phyloP scores from a whole-genome alignment of 2,113 vertebrate genomes.

The Genyomyrus donnyi region DNA sequence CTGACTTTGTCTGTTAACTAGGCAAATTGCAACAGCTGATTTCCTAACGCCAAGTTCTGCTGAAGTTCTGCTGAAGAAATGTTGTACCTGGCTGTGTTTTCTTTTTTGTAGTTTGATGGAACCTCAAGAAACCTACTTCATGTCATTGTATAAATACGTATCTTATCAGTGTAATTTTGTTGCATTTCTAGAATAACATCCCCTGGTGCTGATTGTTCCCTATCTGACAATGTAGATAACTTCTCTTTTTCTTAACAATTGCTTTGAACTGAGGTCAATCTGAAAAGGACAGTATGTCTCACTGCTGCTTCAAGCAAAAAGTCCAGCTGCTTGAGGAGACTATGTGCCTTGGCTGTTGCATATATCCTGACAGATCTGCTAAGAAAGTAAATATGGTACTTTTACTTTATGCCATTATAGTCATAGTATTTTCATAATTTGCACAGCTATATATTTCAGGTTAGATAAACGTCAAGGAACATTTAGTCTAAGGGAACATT shows the following conservation, averaged over 20 bases:
- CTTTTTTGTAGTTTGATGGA: not conserved
- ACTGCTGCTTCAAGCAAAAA: not conserved
- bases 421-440: not conserved
- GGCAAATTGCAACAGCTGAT: not conserved
- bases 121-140: not conserved
- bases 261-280: not conserved
- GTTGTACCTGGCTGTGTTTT: not conserved
- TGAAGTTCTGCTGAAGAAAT: not conserved
- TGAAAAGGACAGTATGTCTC: not conserved
- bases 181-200: not conserved
- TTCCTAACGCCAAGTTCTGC: not conserved
- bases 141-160: not conserved
- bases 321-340: not conserved
- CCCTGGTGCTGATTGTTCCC: not conserved
- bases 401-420: not conserved
- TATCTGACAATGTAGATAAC: not conserved
- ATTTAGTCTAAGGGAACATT: not conserved
- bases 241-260: not conserved
- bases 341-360: not conserved
- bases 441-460: not conserved
- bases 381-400: not conserved
- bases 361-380: not conserved
- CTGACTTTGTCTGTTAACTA: not conserved
- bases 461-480: not conserved
- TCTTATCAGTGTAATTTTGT: not conserved